Percentiles rank a stretch among this genome's conserved stretches.
Evolutionary conservation across 2,113 vertebrate genomes (phyloP).

Genomic region (Nicator chloris): DNA sequence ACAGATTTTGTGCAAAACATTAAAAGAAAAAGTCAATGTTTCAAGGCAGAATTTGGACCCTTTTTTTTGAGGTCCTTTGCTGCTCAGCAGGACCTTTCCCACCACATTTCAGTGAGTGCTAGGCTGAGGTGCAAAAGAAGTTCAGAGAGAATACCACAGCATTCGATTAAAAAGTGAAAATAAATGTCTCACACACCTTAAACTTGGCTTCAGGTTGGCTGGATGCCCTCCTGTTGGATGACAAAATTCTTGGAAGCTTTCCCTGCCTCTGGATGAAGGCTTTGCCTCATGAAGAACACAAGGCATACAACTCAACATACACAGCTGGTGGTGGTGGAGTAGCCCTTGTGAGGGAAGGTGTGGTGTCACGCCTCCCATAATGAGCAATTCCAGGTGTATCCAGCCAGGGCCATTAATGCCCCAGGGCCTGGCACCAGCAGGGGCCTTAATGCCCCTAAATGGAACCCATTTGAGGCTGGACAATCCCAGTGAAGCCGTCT

Average conservation of each 20-base stretch:
- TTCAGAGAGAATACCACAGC: not conserved
- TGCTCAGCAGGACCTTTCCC: no score
- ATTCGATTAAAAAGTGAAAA: not conserved
- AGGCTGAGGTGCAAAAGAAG: fast-evolving
- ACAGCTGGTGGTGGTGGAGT: not conserved
- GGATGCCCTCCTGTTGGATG: fast-evolving
- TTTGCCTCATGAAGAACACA: not conserved
- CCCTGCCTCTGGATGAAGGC: not conserved
- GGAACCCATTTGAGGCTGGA: no score
- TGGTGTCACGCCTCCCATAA: fast-evolving
- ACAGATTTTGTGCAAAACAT: fast-evolving
- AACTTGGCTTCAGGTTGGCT: fast-evolving
- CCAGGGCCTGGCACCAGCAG: not conserved
- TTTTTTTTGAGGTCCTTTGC: not conserved
- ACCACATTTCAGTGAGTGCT: fast-evolving
- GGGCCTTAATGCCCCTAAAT: not conserved
- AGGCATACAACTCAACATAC: no score
- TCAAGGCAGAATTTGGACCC: not conserved
- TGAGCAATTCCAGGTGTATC: not conserved
- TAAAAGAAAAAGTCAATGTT: not conserved
- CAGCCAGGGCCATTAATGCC: fast-evolving
- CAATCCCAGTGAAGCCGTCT: not conserved
- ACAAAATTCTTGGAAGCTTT: fast-evolving
- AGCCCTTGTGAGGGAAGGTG: not conserved
- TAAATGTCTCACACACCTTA: not conserved